phyloP scores from a whole-genome alignment of 1,140 invertebrate species.

The Onthophagus taurus region DNA sequence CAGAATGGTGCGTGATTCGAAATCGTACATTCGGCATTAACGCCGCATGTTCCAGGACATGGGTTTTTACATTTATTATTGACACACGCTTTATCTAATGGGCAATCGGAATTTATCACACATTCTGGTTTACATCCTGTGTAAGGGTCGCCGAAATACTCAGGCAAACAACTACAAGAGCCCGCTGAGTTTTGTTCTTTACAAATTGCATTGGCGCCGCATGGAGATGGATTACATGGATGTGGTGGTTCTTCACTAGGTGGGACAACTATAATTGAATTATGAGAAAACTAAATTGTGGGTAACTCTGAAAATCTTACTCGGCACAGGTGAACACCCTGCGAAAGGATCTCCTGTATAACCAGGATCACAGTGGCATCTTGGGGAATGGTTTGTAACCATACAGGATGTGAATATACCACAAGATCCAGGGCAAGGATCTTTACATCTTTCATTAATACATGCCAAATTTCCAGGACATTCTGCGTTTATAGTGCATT shows the following conservation, averaged over 20 bases:
- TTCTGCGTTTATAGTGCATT: constrained; percentile 66
- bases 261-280: constrained; percentile 18
- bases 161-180: constrained; percentile 61
- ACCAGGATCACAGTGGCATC: constrained; percentile 61
- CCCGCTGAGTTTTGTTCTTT: constrained; percentile 51
- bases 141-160: constrained; percentile 62
- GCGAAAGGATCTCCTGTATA: constrained; percentile 69
- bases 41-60: constrained; percentile 61
- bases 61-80: constrained; percentile 60
- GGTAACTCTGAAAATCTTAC: constrained; percentile 3
- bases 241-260: constrained; percentile 34
- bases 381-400: constrained; percentile 64
- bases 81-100: constrained; percentile 54
- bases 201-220: constrained; percentile 66
- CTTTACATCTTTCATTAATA: constrained; percentile 60
- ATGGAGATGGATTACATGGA: constrained; percentile 56
- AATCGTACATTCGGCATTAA: constrained; percentile 68
- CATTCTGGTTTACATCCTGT: constrained; percentile 64
- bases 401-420: constrained; percentile 57
- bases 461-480: constrained; percentile 66
- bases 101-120: constrained; percentile 59
- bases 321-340: constrained; percentile 41
- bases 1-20: constrained; percentile 67
- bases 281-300: neutral
- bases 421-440: constrained; percentile 71